Percentiles rank a stretch among this genome's conserved stretches.
phyloP scores from a whole-genome alignment of 2,113 vertebrate species.

The Carlito syrichta region DNA sequence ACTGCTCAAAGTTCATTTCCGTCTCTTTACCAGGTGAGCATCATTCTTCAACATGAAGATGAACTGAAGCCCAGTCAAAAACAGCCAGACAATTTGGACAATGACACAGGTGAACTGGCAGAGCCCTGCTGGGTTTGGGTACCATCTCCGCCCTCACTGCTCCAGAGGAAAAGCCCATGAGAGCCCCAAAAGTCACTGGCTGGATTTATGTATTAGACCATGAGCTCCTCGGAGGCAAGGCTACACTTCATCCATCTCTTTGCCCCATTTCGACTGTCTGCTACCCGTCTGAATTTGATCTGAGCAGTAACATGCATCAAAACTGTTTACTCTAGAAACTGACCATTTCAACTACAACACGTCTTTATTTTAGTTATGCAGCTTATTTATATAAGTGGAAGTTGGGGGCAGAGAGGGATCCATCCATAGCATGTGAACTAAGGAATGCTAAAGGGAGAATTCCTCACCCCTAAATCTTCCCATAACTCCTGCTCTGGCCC shows the following conservation, averaged over 20 bases:
- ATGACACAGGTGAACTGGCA: slow-evolving; percentile 32
- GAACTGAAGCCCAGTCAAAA: not conserved
- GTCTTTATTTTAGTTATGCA: not conserved
- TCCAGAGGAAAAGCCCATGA: fast-evolving
- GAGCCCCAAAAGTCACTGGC: not conserved
- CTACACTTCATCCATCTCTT: not conserved
- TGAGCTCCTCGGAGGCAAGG: not conserved
- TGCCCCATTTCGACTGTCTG: not conserved
- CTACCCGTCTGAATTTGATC: not conserved
- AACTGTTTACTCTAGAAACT: not conserved
- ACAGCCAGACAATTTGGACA: slow-evolving; percentile 4
- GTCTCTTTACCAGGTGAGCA: not conserved
- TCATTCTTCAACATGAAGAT: slow-evolving; percentile 29
- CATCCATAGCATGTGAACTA: not conserved
- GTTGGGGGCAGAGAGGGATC: not conserved
- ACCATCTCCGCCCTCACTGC: not conserved
- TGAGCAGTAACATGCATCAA: not conserved
- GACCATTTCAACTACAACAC: not conserved
- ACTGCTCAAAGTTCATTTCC: not conserved
- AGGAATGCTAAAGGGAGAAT: not conserved
- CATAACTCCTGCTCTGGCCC: not conserved
- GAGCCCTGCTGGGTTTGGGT: slow-evolving; percentile 17
- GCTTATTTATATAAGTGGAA: not conserved
- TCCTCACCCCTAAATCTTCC: not conserved
- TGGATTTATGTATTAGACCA: too few relatives aligned